These are phyloP conservation scores for Plebejus melissa DNA, from an alignment of 2,888 invertebrate species.

Conservation along the genomic window DNA sequence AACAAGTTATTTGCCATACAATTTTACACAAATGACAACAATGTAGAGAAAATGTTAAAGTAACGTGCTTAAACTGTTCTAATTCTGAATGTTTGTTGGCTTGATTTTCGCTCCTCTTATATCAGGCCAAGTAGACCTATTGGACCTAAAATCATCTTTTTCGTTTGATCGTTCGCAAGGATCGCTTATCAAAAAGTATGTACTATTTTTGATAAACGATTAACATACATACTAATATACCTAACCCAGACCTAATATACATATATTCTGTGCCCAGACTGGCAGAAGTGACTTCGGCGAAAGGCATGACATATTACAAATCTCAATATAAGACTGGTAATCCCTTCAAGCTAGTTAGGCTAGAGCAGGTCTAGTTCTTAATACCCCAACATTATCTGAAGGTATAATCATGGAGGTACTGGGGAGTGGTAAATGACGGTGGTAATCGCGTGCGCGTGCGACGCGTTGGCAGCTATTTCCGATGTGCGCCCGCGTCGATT, in stretches of 20 bases:
- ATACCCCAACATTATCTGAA: not conserved
- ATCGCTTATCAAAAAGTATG: too few relatives aligned
- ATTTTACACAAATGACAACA: not conserved
- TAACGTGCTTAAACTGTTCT: not conserved
- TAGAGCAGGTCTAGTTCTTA: not conserved
- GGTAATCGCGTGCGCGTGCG: constrained; percentile 31
- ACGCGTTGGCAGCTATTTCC: constrained; percentile 60
- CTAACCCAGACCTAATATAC: too few relatives aligned
- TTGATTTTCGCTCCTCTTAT: too few relatives aligned
- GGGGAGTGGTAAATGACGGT: not conserved
- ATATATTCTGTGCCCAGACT: not conserved
- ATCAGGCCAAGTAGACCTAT: too few relatives aligned
- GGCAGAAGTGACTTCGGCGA: not conserved
- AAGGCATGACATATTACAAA: not conserved
- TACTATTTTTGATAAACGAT: not conserved
- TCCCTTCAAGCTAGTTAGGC: not conserved
- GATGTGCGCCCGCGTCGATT: constrained; percentile 48
- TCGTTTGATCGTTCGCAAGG: too few relatives aligned
- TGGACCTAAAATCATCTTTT: too few relatives aligned
- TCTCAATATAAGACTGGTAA: not conserved
- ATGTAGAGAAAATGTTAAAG: not conserved
- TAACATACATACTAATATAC: too few relatives aligned
- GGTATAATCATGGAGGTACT: not conserved
- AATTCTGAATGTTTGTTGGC: too few relatives aligned
- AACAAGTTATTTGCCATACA: not conserved